These are phyloP conservation scores for Grus americana DNA, from an alignment of 2,113 vertebrate genomes.

Conservation along the genomic window DNA sequence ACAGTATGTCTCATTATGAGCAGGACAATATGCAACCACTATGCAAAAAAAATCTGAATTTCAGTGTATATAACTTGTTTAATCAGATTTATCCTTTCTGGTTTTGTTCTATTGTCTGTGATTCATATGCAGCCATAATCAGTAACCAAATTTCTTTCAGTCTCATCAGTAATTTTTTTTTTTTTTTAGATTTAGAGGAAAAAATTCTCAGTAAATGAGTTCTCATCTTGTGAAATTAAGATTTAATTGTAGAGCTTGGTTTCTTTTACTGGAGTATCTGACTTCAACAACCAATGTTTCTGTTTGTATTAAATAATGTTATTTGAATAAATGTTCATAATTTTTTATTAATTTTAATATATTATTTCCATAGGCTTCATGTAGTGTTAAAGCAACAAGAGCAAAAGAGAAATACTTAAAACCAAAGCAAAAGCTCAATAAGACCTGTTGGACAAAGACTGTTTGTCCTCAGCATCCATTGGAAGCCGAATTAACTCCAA, in stretches of 20 bases:
- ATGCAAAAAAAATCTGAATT: background rate
- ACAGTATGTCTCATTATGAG: background rate
- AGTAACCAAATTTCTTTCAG: background rate
- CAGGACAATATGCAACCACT: background rate
- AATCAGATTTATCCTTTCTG: background rate
- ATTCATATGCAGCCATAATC: background rate
- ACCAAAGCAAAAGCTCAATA: background rate
- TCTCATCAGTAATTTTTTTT: background rate
- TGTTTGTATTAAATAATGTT: background rate
- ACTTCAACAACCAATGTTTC: background rate
- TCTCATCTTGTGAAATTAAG: background rate
- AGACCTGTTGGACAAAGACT: background rate
- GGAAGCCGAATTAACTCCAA: background rate
- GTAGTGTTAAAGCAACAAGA: background rate
- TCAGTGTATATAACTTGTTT: background rate
- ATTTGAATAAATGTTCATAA: background rate
- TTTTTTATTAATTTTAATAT: background rate
- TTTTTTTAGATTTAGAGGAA: background rate
- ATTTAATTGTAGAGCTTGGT: background rate
- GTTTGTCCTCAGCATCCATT: background rate
- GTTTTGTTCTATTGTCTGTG: background rate
- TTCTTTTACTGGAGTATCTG: background rate
- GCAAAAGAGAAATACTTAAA: background rate
- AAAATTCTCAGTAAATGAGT: background rate
- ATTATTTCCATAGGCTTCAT: background rate